Evolutionary conservation across 2,888 invertebrate species (phyloP).

Genomic region (Chloroclysta siterata): DNA sequence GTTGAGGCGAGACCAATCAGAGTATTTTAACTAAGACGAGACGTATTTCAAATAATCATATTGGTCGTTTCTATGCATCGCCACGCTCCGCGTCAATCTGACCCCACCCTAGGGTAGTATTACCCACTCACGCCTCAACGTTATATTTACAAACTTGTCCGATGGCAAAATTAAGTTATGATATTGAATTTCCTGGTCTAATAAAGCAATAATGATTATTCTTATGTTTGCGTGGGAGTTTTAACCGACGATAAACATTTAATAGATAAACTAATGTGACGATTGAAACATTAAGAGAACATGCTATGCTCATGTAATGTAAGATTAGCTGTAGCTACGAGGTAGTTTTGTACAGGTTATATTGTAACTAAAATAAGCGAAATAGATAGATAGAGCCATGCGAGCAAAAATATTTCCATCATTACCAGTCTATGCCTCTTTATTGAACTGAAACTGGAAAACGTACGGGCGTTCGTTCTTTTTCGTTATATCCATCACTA

Average conservation of each 20-base stretch:
- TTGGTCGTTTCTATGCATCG: too few species aligned
- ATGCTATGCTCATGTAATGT: slow-evolving; percentile 25
- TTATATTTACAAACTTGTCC: too few species aligned
- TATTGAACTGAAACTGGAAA: not conserved
- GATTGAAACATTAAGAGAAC: slow-evolving; percentile 32
- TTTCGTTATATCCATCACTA: not conserved
- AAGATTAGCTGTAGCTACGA: slow-evolving; percentile 22
- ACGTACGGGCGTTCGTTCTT: not conserved
- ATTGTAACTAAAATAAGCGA: slow-evolving; percentile 13
- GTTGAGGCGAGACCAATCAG: too few species aligned
- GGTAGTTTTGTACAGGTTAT: slow-evolving; percentile 29
- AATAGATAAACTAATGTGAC: slow-evolving; percentile 3
- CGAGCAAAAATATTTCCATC: slow-evolving; percentile 3
- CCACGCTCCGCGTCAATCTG: too few species aligned
- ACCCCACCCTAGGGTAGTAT: too few species aligned
- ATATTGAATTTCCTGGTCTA: too few species aligned
- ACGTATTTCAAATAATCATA: too few species aligned
- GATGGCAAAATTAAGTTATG: too few species aligned
- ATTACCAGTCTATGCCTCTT: not conserved
- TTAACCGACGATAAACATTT: not conserved
- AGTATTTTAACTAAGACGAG: too few species aligned
- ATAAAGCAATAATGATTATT: not conserved
- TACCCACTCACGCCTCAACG: too few species aligned
- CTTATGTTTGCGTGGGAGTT: too few species aligned
- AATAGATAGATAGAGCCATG: slow-evolving; percentile 2